Base-by-base conservation (phyloP, 53 echinoderm and acorn worm species). In the Apostichopus leukothele region DNA sequence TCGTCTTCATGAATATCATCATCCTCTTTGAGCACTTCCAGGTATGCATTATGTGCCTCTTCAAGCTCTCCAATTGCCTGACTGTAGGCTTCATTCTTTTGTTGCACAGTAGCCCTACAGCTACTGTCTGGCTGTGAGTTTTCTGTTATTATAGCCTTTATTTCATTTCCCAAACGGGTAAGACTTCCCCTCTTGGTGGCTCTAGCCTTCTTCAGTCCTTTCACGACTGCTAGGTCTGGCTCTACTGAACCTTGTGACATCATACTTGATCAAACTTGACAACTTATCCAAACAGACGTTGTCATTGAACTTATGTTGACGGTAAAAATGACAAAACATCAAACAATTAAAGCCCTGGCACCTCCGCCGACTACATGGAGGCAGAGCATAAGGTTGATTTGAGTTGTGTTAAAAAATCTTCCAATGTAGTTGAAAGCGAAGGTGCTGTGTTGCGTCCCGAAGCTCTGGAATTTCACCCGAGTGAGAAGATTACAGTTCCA, bases 201-300 rank as follows among this genome's bases (percentile, higher is more conserved):
- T 74, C 18, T 74, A 16, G 16, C 74, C 18, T 25, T 8, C 25
- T 74, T 12, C 20, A 74, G 74, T 1, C 25, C 25, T 25, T 74
- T 74, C 74, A 74, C 20, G 10, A 22, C 74, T 11, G 74, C 74
- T 74, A 74, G 7, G 25, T 74, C 74, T 74, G 16, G 74, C 5
- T 74, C 74, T 74, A 12, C 74, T 74, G 13, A 12, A 7, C 74
- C 74, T 74, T 74, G 74, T 16, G 74, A 74, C 74, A 74, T 74
- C 16, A 74, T 74, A 7, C 74, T 74, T 74, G 74, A 12, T 13
- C 7, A 10, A 74, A 25, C 16, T 74, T 25, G 25, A 74, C 74
- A 74, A 14, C 16, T 23, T 23, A 23, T 23, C 23, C 23, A 23
- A 23, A 23, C 23, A 23, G 23, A 23, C 23, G 23, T 23, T 23